Percentiles rank a stretch among this genome's conserved stretches.
These are phyloP conservation scores for Lasioglossum pauxillum DNA, from an alignment of 2,888 invertebrate genomes.

Conservation along the genomic window DNA sequence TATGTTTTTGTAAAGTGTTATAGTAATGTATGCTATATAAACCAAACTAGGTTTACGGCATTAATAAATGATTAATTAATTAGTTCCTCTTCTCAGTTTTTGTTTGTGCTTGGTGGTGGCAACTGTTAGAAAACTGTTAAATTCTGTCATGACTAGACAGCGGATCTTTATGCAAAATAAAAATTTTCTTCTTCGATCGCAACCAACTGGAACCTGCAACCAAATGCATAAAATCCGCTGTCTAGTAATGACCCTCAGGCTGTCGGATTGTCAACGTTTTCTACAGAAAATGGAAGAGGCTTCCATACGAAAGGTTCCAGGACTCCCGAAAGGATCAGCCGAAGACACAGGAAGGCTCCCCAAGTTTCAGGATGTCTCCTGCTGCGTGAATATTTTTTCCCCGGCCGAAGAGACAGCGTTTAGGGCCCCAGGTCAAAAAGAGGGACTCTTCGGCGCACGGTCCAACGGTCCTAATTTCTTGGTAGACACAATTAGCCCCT, in stretches of 20 bases:
- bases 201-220: too few relatives aligned
- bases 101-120: neutral
- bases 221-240: too few relatives aligned
- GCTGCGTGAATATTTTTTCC: constrained; percentile 2
- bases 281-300: neutral
- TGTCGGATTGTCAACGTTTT: neutral
- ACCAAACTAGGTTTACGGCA: too few relatives aligned
- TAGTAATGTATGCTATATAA: too few relatives aligned
- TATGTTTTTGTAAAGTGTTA: too few relatives aligned
- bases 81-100: neutral
- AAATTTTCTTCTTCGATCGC: too few relatives aligned
- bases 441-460: constrained; percentile 64
- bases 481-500: constrained; percentile 70
- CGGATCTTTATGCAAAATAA: too few relatives aligned
- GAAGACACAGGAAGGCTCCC: neutral
- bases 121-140: neutral
- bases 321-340: neutral
- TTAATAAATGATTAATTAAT: too few relatives aligned
- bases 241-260: neutral
- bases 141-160: too few relatives aligned
- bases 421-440: constrained; percentile 30
- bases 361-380: neutral
- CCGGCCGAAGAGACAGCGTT: constrained; percentile 32
- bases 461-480: constrained; percentile 70
- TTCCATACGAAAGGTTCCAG: neutral